phyloP scores from a whole-genome alignment of 1,140 invertebrate species.

The Mercenaria mercenaria region DNA sequence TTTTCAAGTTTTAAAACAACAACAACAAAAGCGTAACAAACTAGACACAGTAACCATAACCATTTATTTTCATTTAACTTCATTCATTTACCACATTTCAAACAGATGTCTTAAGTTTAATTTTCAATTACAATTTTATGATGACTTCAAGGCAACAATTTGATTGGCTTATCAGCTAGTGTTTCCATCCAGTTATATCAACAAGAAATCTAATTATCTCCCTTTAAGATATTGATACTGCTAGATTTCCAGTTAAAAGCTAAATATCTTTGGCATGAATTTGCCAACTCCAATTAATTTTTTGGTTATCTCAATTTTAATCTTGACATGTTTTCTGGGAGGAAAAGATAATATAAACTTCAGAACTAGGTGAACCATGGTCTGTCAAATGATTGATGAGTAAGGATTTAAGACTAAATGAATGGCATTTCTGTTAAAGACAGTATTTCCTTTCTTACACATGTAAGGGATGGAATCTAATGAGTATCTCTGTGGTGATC shows the following conservation, averaged over 20 bases:
- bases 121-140: slow-evolving; percentile 53
- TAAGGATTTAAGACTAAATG: too few species aligned
- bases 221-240: slow-evolving; percentile 28
- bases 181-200: slow-evolving; percentile 37
- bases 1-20: too few species aligned
- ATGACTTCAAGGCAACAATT: slow-evolving; percentile 12
- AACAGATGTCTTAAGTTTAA: slow-evolving; percentile 32
- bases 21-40: too few species aligned
- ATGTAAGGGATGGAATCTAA: too few species aligned
- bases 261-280: slow-evolving; percentile 12
- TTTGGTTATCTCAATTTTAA: slow-evolving; percentile 33
- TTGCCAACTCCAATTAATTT: slow-evolving; percentile 32
- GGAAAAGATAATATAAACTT: slow-evolving; percentile 6
- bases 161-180: slow-evolving; percentile 33
- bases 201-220: slow-evolving; percentile 33
- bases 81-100: slow-evolving; percentile 9
- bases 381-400: background rate
- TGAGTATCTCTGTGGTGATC: too few species aligned
- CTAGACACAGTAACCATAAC: background rate
- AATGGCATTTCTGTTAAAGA: too few species aligned
- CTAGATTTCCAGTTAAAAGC: background rate
- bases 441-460: too few species aligned
- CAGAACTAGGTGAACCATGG: background rate
- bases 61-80: background rate
- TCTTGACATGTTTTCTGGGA: slow-evolving; percentile 26